These are phyloP conservation scores for Leptopilina clavipes DNA, from an alignment of 1,140 invertebrate species.

Conservation along the genomic window DNA sequence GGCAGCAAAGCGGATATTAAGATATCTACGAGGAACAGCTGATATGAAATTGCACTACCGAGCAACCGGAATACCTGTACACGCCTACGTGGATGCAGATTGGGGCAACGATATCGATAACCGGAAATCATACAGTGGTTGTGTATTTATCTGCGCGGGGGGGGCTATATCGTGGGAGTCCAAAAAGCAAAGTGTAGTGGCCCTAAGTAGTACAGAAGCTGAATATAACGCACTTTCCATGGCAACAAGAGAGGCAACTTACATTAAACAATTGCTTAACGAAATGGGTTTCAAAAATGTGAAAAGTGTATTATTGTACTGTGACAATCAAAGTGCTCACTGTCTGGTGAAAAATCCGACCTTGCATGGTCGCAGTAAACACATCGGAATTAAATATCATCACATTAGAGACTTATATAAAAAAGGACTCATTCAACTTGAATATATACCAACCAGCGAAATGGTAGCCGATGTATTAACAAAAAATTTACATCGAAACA, in stretches of 20 bases:
- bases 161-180: conserved; percentile 57
- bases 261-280: conserved; percentile 34
- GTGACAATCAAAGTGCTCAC: conserved; percentile 38
- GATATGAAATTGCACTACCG: background rate
- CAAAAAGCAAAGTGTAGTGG: conserved; percentile 55
- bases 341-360: background rate
- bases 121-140: conserved; percentile 41
- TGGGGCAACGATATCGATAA: conserved; percentile 30
- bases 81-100: conserved; percentile 44
- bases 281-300: conserved; percentile 11
- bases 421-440: conserved; percentile 39
- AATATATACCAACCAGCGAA: conserved; percentile 36
- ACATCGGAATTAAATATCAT: background rate
- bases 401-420: conserved; percentile 45
- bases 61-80: background rate
- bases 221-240: conserved; percentile 60
- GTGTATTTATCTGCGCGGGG: conserved; percentile 37
- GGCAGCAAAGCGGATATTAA: conserved; percentile 52
- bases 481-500: background rate
- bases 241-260: conserved; percentile 50
- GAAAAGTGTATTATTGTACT: conserved; percentile 1
- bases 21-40: conserved; percentile 48
- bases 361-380: background rate
- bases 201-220: conserved; percentile 60
- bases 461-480: background rate